Conservation (phyloP, 2,888 invertebrate genomes). For the Orthosia incerta region DNA sequence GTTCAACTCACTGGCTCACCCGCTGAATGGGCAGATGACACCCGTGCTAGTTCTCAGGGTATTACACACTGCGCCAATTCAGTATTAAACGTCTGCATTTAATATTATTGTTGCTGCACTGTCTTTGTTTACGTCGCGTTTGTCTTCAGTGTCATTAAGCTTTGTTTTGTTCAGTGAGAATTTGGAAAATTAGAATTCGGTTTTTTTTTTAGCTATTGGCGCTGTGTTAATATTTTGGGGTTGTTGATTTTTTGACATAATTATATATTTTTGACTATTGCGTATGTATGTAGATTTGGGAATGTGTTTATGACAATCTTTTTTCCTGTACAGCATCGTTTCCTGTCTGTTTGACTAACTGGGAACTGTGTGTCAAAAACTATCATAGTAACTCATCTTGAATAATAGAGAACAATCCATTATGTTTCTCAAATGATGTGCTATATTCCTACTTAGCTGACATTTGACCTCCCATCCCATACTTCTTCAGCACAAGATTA, state of each 20-base stretch:
- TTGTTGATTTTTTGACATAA: neutral
- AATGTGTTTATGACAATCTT: too few species aligned
- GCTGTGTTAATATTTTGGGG: neutral
- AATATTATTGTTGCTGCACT: slow-evolving; percentile 44
- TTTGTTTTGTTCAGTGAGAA: slow-evolving; percentile 7
- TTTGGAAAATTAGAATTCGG: neutral
- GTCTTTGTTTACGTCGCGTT: slow-evolving; percentile 20
- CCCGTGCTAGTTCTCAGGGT: slow-evolving; percentile 53
- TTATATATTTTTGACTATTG: neutral
- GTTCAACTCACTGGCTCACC: slow-evolving; percentile 42
- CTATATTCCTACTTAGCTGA: neutral
- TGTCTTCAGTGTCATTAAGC: slow-evolving; percentile 1
- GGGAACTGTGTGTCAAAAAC: too few species aligned
- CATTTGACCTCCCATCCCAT: slow-evolving; percentile 12
- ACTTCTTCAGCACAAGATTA: slow-evolving; percentile 19
- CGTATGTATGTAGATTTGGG: too few species aligned
- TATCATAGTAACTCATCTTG: neutral
- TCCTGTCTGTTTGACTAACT: too few species aligned
- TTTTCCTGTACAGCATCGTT: too few species aligned
- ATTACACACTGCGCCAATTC: slow-evolving; percentile 68
- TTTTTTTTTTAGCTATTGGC: too few species aligned
- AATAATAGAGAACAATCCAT: neutral
- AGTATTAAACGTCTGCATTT: slow-evolving; percentile 61
- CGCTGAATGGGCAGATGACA: slow-evolving; percentile 50
- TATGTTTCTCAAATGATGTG: neutral